A percentile compares a stretch with the other conserved stretches of the same genome.
Conservation (phyloP, 2,888 invertebrate species). For the Coecobrya sp. region DNA sequence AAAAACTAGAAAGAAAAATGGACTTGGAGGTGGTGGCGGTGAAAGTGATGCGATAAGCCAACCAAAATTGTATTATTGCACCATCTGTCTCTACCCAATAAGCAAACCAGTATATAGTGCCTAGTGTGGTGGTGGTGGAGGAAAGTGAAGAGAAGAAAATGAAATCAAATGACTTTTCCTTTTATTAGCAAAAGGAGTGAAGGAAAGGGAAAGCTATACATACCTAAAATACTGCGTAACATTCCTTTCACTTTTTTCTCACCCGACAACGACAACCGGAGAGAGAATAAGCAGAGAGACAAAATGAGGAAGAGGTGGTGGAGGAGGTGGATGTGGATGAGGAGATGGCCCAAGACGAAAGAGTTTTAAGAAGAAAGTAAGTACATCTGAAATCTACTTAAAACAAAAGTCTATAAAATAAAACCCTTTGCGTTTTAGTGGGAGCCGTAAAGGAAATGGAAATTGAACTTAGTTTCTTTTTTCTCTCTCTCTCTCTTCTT, state of each 20-base stretch:
- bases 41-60: conserved; percentile 39
- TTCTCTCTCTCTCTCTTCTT: conserved; percentile 7
- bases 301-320: neutral
- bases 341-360: neutral
- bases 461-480: conserved; percentile 20
- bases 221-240: neutral
- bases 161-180: conserved; percentile 66
- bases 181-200: conserved; percentile 43
- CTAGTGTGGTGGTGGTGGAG: neutral
- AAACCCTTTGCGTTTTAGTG: conserved; percentile 18
- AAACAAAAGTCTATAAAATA: conserved; percentile 57
- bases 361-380: conserved; percentile 6
- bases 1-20: conserved; percentile 10
- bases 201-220: neutral
- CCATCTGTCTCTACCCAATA: conserved; percentile 55
- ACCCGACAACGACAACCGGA: neutral
- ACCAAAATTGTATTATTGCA: conserved; percentile 57
- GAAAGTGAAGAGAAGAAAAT: conserved; percentile 41
- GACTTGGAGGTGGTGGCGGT: neutral
- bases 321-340: neutral
- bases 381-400: conserved; percentile 55
- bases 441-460: neutral
- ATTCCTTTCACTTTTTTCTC: neutral
- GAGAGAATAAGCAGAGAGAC: neutral
- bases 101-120: neutral